Conservation (phyloP, 1,140 invertebrate genomes). For the Temnothorax longispinosus region DNA sequence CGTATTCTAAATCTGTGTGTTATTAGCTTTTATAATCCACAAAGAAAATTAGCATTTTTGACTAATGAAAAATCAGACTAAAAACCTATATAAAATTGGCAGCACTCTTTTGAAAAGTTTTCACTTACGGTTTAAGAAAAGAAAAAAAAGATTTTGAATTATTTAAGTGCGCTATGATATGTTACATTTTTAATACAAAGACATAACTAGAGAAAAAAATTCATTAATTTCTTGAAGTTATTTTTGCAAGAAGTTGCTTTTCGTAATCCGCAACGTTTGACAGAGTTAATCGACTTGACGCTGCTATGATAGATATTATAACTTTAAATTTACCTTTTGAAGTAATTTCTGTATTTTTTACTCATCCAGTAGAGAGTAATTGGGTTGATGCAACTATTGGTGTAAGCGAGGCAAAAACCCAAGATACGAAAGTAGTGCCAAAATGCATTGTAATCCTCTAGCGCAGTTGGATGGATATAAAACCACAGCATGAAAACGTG, state of each 20-base stretch:
- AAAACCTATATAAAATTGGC: too few relatives aligned
- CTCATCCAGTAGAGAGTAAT: constrained; percentile 97
- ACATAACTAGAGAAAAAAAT: neutral
- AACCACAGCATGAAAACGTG: constrained; percentile 96
- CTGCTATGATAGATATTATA: neutral
- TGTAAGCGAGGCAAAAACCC: constrained; percentile 94
- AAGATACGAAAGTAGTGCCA: constrained; percentile 95
- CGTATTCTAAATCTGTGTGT: too few relatives aligned
- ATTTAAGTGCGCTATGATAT: neutral
- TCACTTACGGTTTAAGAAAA: neutral
- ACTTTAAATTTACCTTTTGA: constrained; percentile 88
- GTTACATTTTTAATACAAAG: neutral
- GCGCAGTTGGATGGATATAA: constrained; percentile 91
- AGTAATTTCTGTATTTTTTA: constrained; percentile 94
- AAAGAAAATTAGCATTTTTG: too few relatives aligned
- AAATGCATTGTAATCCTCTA: constrained; percentile 92
- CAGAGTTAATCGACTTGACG: neutral
- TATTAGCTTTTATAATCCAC: too few relatives aligned
- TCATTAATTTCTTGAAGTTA: neutral
- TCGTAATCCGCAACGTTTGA: neutral
- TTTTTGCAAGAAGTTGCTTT: neutral
- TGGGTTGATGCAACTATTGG: constrained; percentile 97
- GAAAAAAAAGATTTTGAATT: neutral
- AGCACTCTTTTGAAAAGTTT: neutral
- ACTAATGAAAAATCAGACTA: too few relatives aligned